phyloP scores from a whole-genome alignment of 1,140 invertebrate species.

The Bombus turneri region DNA sequence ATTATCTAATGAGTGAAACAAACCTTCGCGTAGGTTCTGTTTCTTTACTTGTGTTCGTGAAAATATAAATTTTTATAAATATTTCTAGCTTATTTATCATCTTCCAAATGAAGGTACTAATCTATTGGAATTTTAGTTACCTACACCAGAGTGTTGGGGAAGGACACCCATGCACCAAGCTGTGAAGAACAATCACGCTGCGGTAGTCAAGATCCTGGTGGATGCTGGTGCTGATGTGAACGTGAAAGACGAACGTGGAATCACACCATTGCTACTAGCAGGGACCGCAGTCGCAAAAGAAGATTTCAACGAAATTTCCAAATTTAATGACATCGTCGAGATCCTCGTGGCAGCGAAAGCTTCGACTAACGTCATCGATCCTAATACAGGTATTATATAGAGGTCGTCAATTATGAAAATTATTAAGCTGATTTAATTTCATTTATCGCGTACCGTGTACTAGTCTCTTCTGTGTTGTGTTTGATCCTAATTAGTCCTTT shows the following conservation, averaged over 20 bases:
- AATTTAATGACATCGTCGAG: conserved; percentile 47
- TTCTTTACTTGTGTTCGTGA: neutral
- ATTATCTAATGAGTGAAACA: no score
- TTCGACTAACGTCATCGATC: conserved; percentile 14
- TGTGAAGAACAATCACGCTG: conserved; percentile 63
- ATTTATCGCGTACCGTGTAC: neutral
- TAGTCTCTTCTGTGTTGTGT: neutral
- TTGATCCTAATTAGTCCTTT: neutral
- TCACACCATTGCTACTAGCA: conserved; percentile 47
- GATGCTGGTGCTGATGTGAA: conserved; percentile 41
- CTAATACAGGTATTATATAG: conserved; percentile 41
- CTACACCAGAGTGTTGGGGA: conserved; percentile 65
- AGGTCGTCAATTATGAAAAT: neutral
- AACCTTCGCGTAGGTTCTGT: no score
- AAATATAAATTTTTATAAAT: neutral
- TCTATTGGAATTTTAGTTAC: conserved; percentile 35
- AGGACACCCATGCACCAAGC: conserved; percentile 72
- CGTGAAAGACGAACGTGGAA: conserved; percentile 19
- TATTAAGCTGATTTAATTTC: neutral
- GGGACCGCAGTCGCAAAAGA: conserved; percentile 32
- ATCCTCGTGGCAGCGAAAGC: conserved; percentile 31
- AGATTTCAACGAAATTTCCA: conserved; percentile 44
- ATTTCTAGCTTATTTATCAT: neutral
- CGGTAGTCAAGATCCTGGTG: conserved; percentile 63
- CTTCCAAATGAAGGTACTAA: neutral